These are phyloP conservation scores for Apeira syringaria DNA, from an alignment of 2,888 invertebrate genomes.

Conservation along the genomic window DNA sequence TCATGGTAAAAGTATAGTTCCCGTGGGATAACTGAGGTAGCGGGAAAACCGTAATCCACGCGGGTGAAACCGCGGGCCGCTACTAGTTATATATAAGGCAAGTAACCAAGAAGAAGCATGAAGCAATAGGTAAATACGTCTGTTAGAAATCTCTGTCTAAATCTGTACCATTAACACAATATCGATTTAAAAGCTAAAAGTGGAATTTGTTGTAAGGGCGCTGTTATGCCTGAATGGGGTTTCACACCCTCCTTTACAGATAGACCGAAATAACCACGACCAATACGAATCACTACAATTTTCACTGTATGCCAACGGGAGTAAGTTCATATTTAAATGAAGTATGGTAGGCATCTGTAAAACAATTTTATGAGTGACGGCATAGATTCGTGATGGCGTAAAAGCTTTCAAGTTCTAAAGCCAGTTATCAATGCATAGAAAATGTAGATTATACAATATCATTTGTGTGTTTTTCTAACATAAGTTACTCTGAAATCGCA, in stretches of 20 bases:
- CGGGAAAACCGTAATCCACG: no score
- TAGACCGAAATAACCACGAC: conserved; percentile 49
- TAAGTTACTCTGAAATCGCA: no score
- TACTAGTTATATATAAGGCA: no score
- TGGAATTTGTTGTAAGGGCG: conserved; percentile 45
- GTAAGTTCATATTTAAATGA: conserved; percentile 10
- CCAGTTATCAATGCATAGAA: neutral
- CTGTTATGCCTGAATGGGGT: conserved; percentile 54
- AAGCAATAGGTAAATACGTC: no score
- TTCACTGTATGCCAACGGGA: conserved; percentile 9
- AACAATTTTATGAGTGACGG: conserved; percentile 27
- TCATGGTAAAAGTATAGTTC: no score
- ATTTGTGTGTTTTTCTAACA: no score
- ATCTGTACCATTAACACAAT: conserved; percentile 9
- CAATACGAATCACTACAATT: conserved; percentile 10
- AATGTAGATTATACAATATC: no score
- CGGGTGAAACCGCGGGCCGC: no score
- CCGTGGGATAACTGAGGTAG: no score
- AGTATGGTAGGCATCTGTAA: conserved; percentile 5
- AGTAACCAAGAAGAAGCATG: no score
- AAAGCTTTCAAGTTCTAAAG: conserved; percentile 11
- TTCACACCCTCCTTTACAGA: conserved; percentile 49
- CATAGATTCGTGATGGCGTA: conserved; percentile 13
- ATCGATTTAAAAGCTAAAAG: conserved; percentile 42
- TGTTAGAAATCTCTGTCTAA: no score